Evolutionary conservation across 2,888 invertebrate genomes (phyloP), one percentile per base, ranked within the genome.

Genomic region (Sesia apiformis): DNA sequence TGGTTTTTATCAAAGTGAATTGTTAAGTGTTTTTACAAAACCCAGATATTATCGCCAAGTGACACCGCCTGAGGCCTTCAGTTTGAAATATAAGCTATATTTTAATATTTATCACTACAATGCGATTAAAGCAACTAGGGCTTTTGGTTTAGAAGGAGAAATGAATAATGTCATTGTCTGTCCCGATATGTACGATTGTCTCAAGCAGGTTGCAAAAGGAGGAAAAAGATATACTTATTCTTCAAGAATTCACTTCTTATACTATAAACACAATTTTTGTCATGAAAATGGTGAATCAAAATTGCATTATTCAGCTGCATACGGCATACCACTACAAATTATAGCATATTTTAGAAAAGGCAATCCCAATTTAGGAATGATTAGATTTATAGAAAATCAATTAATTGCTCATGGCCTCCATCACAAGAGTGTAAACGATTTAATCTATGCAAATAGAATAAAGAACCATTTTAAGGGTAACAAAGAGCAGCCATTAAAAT

Each of bases 1-100:
- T 4, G 57, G 57, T 51, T 60, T 57, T 52, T 60, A 58, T 54
- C 58, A 60, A 46, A 42, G 55, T 41, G 38, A 57, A 23, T 38
- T 60, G 8, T 39, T 56, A 5, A 60, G 60, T 43, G 52, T 55
- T 40, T 60, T 60, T 51, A 60, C 60, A 40, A 60, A 41, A 55
- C 60, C 60, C 3, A 8, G 5, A 5, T 43, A 56, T 39, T 49
- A 54, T 53, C 40, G 23, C 6, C 39, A 55, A 39, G 5, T 56
- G 3, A 51, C 58, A 1, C 43, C 53, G 5, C 40, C 52, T 4
- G 56, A 58, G 7, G 52, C 56, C 49, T 8, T 56, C 6, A 51
- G 50, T 38, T 41, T 38, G 5, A 49, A 54, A 3, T 56, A 51
- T 53, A 51, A 56, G 43, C n/a, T 56, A 4, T 50, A 53, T 41